phyloP scores from a whole-genome alignment of 2,797 vertebrate species.

The Enteromius viviparus region DNA sequence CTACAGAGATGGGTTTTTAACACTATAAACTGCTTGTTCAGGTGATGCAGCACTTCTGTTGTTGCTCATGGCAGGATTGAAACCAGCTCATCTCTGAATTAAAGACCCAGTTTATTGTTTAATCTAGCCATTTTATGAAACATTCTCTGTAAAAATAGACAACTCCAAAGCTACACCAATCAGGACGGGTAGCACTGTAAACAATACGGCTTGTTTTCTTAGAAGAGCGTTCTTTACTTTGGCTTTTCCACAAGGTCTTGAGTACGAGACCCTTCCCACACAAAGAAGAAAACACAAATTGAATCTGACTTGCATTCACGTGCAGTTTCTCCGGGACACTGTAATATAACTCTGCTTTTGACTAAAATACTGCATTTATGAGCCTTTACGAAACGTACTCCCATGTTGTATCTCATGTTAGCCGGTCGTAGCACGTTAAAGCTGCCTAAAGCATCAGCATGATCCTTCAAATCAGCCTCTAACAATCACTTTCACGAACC shows the following conservation, averaged over 20 bases:
- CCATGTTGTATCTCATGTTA: neutral
- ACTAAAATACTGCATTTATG: slow-evolving; percentile 39
- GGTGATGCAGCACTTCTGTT: neutral
- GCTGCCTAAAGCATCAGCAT: slow-evolving; percentile 14
- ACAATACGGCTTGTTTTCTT: slow-evolving; percentile 80
- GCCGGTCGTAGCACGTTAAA: slow-evolving; percentile 30
- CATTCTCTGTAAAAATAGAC: slow-evolving; percentile 83
- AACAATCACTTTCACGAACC: slow-evolving; percentile 32
- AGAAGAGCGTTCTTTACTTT: slow-evolving; percentile 76
- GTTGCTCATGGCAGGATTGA: neutral
- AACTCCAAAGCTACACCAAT: slow-evolving; percentile 77
- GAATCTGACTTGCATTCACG: neutral
- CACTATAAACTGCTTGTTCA: neutral
- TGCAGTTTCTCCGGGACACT: neutral
- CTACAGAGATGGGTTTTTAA: neutral
- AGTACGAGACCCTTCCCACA: slow-evolving; percentile 73
- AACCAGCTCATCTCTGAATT: neutral
- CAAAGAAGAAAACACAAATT: slow-evolving; percentile 28
- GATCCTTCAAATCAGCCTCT: slow-evolving; percentile 2
- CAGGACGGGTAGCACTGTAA: slow-evolving; percentile 81
- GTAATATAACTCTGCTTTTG: neutral
- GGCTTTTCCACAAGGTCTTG: slow-evolving; percentile 76
- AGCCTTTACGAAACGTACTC: neutral
- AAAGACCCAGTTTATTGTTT: slow-evolving; percentile 72
- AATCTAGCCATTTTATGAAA: slow-evolving; percentile 78